A percentile compares a stretch with the other conserved stretches of the same genome.
Evolutionary conservation across 2,113 vertebrate genomes (phyloP).

Genomic region (Penelope pileata): DNA sequence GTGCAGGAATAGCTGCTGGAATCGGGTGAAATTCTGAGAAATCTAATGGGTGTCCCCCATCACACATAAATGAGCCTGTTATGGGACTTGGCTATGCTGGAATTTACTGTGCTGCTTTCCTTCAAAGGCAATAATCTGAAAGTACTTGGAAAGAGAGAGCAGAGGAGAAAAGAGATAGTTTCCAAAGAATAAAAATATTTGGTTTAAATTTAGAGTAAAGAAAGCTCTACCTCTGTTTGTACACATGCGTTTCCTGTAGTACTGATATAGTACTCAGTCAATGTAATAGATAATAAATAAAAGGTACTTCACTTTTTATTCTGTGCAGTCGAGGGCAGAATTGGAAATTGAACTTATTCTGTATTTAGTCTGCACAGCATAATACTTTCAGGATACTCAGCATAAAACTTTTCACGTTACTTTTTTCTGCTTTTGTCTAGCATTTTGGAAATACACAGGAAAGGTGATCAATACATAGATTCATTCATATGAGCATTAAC

Average conservation of each 20-base stretch:
- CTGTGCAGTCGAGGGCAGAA: not conserved
- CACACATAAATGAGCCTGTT: not conserved
- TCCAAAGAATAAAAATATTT: not conserved
- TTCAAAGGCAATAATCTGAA: not conserved
- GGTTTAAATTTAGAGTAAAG: not conserved
- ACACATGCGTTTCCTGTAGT: not conserved
- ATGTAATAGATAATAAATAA: not conserved
- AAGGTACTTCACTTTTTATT: not conserved
- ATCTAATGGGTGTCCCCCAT: not conserved
- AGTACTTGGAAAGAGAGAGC: not conserved
- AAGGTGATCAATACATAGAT: not conserved
- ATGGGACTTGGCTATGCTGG: not conserved
- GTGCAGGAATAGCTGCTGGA: not conserved
- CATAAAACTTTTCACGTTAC: not conserved
- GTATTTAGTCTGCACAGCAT: not conserved
- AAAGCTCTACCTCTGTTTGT: not conserved
- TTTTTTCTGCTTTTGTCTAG: not conserved
- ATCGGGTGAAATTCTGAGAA: slow-evolving; percentile 8
- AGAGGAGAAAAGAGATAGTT: not conserved
- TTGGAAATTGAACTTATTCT: not conserved
- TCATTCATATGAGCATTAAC: not conserved
- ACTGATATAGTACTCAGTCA: not conserved
- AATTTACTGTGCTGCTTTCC: not conserved
- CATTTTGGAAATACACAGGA: not conserved
- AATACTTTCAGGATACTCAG: not conserved